Conservation (phyloP, 2,888 invertebrate genomes). For the Synergus umbraculus region DNA sequence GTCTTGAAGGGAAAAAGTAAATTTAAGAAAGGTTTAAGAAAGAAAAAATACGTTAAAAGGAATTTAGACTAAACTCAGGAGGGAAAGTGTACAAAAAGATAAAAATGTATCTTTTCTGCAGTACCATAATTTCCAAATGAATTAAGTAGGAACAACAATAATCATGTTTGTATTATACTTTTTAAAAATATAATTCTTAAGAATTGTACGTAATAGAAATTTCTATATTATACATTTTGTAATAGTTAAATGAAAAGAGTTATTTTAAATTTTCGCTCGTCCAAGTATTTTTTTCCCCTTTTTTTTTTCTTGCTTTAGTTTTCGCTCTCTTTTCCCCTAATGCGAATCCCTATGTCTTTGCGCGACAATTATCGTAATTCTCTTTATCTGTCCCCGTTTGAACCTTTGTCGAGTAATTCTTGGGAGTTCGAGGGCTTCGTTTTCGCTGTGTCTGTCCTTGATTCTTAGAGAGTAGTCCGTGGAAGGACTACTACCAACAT, state of each 20-base stretch:
- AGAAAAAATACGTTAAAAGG: slow-evolving; percentile 22
- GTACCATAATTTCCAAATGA: not conserved
- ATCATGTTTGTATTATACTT: no score
- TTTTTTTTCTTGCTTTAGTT: not conserved
- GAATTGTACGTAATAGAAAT: no score
- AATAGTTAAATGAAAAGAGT: no score
- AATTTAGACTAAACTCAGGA: not conserved
- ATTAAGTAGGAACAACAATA: not conserved
- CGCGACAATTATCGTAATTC: slow-evolving; percentile 56
- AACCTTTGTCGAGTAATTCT: slow-evolving; percentile 49
- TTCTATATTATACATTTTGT: no score
- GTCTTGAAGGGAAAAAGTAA: slow-evolving; percentile 21
- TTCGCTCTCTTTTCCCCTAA: not conserved
- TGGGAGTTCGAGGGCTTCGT: slow-evolving; percentile 43
- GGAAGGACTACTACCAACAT: slow-evolving; percentile 42
- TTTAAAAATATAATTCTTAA: no score
- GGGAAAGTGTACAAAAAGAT: not conserved
- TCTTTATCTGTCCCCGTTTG: slow-evolving; percentile 54
- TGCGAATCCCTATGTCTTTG: slow-evolving; percentile 42
- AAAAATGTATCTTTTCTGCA: not conserved
- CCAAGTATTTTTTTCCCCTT: not conserved
- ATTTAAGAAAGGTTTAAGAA: slow-evolving; percentile 24
- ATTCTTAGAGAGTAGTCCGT: not conserved
- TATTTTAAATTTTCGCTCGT: no score
- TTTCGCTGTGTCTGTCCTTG: slow-evolving; percentile 26